Conservation (phyloP, 64 coral and sea anemone genomes). For the Stichodactyla helianthus region DNA sequence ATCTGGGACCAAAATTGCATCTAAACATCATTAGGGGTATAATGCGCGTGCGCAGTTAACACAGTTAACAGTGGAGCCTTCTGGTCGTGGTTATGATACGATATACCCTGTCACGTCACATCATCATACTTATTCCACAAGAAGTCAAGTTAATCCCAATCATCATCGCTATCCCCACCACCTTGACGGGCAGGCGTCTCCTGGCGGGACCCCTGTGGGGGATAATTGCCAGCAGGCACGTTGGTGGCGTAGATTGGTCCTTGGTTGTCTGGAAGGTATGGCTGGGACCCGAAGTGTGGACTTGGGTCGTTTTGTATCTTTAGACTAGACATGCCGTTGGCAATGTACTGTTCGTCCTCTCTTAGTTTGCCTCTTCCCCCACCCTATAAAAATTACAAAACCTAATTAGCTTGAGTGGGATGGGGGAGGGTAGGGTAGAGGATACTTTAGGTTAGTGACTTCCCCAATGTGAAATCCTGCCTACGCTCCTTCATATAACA, state of each 20-base stretch:
- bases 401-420: too few species aligned
- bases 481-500: too few species aligned
- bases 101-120: not conserved
- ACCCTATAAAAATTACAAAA: not conserved
- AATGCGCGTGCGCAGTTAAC: too few species aligned
- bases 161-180: conserved; percentile 3
- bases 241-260: not conserved
- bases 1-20: too few species aligned
- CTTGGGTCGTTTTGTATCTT: conserved; percentile 2
- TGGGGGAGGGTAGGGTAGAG: too few species aligned
- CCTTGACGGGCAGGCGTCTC: not conserved
- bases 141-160: not conserved
- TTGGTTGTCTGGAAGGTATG: not conserved
- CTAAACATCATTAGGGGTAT: too few species aligned
- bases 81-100: not conserved
- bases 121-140: not conserved
- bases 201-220: not conserved
- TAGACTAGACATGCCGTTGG: not conserved
- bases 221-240: not conserved
- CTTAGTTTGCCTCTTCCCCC: not conserved
- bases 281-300: not conserved
- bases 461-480: too few species aligned
- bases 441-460: too few species aligned
- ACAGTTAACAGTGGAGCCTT: not conserved
- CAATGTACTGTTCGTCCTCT: not conserved